Percentiles rank a stretch among this genome's conserved stretches.
Conservation (phyloP, 1,140 invertebrate genomes). For the Chironomus striatipennis region DNA sequence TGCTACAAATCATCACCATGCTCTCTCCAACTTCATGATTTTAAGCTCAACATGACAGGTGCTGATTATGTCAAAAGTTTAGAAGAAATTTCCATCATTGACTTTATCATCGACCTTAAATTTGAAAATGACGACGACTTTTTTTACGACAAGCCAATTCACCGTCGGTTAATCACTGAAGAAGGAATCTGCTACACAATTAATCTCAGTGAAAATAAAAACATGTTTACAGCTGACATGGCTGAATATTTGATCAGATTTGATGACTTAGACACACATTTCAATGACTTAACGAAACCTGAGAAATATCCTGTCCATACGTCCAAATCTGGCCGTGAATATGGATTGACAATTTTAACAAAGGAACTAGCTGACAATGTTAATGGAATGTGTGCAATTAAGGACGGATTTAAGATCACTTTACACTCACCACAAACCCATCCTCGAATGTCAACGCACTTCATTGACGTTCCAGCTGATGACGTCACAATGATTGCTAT, state of each 20-base stretch:
- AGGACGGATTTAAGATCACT: slow-evolving; percentile 39
- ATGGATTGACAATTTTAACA: background rate
- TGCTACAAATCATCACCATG: no score
- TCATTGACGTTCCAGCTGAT: slow-evolving; percentile 46
- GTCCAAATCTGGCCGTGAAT: background rate
- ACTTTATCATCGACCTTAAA: background rate
- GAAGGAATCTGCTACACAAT: background rate
- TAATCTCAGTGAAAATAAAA: background rate
- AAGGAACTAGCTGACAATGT: background rate
- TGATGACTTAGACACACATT: background rate
- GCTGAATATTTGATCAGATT: background rate
- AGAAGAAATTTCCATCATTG: background rate
- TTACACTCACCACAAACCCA: slow-evolving; percentile 49
- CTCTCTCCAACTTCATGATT: background rate
- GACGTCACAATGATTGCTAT: slow-evolving; percentile 47
- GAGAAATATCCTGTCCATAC: background rate
- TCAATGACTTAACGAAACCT: background rate
- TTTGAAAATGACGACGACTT: background rate
- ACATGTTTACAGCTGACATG: background rate
- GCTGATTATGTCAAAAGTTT: background rate
- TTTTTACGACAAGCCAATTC: background rate
- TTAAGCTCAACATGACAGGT: background rate
- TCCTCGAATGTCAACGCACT: slow-evolving; percentile 46
- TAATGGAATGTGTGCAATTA: background rate
- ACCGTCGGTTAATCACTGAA: background rate